Evolutionary conservation across 2,888 invertebrate genomes (phyloP), one percentile per base, ranked within the genome.

Genomic region (Folsomia candida): DNA sequence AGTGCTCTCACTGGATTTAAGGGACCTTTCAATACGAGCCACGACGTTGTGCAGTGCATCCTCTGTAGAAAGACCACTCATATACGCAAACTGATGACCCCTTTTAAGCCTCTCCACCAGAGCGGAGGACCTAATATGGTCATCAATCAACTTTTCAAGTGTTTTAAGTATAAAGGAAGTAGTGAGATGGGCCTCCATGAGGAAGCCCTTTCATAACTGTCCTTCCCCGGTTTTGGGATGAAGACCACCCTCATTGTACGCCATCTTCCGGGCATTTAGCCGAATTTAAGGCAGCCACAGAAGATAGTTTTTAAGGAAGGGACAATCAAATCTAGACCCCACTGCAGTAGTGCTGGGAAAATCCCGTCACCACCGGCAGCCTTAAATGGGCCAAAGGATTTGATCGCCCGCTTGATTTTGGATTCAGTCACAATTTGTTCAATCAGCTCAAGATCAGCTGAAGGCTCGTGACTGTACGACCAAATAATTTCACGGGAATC

Each of bases 301-400:
- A 29, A 51, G 20, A 70, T 60, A n/a, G 9, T 2, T 1, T 25
- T 18, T 2, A 70, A 28, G 11, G 22, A 22, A 25, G 24, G 20
- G n/a, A 66, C 11, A 6, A 66, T 4, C 1, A n/a, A 1, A 29
- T 59, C 20, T 18, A 47, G 51, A 25, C 37, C 61, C 11, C 4
- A 28, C 27, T 18, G 11, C 11, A 74, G 28, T 20, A 76, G 11
- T 1, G 51, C 63, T 2, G 74, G 74, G 22, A 69, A 67, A 2
- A 76, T 54, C 1, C 47, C 67, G 20, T 75, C 73, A 11, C 70
- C 65, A 1, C 74, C 76, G 0, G 70, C 65, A 0, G 76, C 66
- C 63, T 71, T 74, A 25, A 27, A 71, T 0, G 70, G 57, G 57
- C 65, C 65, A 47, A 69, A 69, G 51, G 59, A 37, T 22, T 24